Evolutionary conservation across 64 coral and sea anemone species (phyloP).

Genomic region (Montipora sp.): DNA sequence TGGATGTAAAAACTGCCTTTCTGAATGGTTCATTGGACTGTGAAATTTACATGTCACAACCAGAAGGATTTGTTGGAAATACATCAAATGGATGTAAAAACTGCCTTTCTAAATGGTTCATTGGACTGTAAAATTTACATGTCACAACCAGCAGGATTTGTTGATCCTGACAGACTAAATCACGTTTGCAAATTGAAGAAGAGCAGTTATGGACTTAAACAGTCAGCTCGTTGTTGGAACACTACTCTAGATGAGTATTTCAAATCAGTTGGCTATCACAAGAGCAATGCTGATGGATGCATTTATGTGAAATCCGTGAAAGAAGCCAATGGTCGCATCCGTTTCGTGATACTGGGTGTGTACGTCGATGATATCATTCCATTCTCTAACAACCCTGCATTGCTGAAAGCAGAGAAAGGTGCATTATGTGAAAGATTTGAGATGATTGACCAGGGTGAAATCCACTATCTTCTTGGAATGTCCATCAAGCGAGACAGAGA

Average conservation of each 20-base stretch:
- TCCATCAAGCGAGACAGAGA: too few relatives aligned
- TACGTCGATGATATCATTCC: constrained; percentile 72
- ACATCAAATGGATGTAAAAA: constrained; percentile 74
- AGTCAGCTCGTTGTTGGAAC: constrained; percentile 70
- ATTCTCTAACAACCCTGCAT: constrained; percentile 42
- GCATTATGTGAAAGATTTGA: neutral
- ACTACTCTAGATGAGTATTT: constrained; percentile 8
- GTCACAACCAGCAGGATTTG: constrained; percentile 69
- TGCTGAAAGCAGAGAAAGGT: constrained; percentile 65
- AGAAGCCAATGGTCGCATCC: constrained; percentile 57
- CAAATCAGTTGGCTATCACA: constrained; percentile 41
- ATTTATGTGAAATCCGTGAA: constrained; percentile 65
- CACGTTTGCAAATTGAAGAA: constrained; percentile 72
- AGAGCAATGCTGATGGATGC: constrained; percentile 67
- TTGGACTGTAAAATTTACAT: constrained; percentile 72
- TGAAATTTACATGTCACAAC: constrained; percentile 72
- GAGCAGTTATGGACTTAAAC: constrained; percentile 69
- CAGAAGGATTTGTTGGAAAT: constrained; percentile 70
- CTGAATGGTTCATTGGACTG: constrained; percentile 60
- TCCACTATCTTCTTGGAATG: too few relatives aligned
- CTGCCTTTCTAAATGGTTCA: constrained; percentile 64
- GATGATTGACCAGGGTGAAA: too few relatives aligned
- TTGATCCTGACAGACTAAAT: constrained; percentile 64
- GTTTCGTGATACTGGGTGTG: constrained; percentile 63
- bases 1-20: constrained; percentile 78